Percentiles rank a stretch among this genome's conserved stretches.
These are phyloP conservation scores for Catostomus latipinnis DNA, from an alignment of 2,797 vertebrate species.

Conservation along the genomic window DNA sequence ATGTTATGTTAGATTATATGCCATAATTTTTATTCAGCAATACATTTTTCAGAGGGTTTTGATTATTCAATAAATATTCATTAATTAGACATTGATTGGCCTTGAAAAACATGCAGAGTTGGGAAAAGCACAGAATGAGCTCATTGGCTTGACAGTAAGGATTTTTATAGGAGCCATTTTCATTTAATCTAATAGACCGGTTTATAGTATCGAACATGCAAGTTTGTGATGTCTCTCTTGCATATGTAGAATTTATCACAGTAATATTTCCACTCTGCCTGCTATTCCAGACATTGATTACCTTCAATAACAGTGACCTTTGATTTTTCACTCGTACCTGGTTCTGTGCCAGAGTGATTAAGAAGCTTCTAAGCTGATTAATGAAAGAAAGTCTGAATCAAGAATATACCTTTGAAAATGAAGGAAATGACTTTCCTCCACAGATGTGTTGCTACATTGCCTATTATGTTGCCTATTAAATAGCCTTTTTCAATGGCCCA, in stretches of 20 bases:
- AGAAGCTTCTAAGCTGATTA: conserved; percentile 70
- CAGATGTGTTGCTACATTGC: conserved; percentile 84
- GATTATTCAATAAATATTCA: conserved; percentile 80
- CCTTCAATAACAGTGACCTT: conserved; percentile 32
- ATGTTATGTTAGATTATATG: not conserved
- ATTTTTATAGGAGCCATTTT: conserved; percentile 23
- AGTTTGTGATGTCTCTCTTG: conserved; percentile 4
- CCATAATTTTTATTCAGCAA: not conserved
- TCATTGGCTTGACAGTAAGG: conserved; percentile 36
- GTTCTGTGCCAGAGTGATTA: conserved; percentile 61
- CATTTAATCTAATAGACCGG: not conserved
- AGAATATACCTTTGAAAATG: conserved; percentile 75
- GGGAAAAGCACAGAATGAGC: conserved; percentile 25
- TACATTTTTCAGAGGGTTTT: not conserved
- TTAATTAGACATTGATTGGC: conserved; percentile 79
- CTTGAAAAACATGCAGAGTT: not conserved
- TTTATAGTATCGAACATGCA: conserved; percentile 33
- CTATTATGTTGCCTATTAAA: conserved; percentile 86
- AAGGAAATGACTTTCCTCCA: conserved; percentile 79
- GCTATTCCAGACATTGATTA: conserved; percentile 30
- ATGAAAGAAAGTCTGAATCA: conserved; percentile 73
- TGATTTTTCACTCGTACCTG: conserved; percentile 40
- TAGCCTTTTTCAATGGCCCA: conserved; percentile 83
- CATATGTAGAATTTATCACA: conserved; percentile 28
- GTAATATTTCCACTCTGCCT: conserved; percentile 33